Evolutionary conservation across 2,888 invertebrate genomes (phyloP).

Genomic region (Chironomus tentans): DNA sequence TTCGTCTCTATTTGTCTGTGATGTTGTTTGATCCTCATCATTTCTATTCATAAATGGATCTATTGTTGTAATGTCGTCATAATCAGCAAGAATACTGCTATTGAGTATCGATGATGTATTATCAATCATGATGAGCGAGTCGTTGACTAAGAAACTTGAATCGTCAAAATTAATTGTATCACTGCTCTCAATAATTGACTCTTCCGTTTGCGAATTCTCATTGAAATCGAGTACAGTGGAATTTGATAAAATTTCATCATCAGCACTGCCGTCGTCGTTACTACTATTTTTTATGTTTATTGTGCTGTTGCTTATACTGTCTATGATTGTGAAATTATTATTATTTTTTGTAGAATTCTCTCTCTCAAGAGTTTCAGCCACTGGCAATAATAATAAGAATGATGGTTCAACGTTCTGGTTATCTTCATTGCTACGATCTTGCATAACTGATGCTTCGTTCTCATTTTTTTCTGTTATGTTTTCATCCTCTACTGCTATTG

Average conservation of each 20-base stretch:
- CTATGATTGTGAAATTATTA: background rate
- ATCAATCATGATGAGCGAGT: background rate
- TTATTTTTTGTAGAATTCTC: too few species aligned
- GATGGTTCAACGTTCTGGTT: background rate
- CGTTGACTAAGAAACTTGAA: background rate
- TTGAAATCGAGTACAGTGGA: background rate
- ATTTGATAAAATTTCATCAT: background rate
- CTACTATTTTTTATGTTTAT: background rate
- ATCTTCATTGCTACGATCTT: background rate
- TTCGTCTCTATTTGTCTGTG: too few species aligned
- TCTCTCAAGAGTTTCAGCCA: too few species aligned
- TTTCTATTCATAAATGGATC: background rate
- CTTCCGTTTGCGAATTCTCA: background rate
- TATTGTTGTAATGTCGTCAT: background rate
- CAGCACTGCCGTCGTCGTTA: background rate
- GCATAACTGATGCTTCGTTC: background rate
- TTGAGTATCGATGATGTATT: background rate
- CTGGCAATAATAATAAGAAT: too few species aligned
- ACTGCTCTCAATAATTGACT: background rate
- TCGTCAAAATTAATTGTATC: constrained; percentile 2
- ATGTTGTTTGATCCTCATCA: too few species aligned
- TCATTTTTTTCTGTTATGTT: background rate
- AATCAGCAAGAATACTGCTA: background rate
- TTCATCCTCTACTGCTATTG: background rate
- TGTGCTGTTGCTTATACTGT: background rate